Evolutionary conservation across 2,113 vertebrate genomes (phyloP).

Genomic region (Calidris pugnax): DNA sequence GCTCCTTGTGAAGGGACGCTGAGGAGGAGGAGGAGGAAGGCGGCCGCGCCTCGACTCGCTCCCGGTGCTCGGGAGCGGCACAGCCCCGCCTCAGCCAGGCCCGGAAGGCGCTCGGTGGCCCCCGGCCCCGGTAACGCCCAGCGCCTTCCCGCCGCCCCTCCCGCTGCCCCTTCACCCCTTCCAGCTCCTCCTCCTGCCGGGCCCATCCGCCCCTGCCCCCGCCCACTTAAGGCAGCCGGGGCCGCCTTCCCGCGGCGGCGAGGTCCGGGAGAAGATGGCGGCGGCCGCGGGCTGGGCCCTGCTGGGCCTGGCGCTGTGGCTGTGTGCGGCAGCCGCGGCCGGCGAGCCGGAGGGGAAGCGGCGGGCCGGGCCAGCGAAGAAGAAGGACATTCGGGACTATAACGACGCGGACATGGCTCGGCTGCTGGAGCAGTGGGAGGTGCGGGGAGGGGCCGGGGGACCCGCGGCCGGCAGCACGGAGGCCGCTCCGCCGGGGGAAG

Average conservation of each 20-base stretch:
- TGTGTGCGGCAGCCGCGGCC: slow-evolving; percentile 35
- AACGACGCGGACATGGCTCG: slow-evolving; percentile 97
- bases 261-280: slow-evolving; percentile 61
- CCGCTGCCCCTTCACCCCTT: not conserved
- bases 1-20: not conserved
- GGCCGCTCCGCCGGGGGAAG: not conserved
- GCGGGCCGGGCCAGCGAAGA: slow-evolving; percentile 63
- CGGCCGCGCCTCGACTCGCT: not conserved
- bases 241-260: not conserved
- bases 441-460: slow-evolving; percentile 25
- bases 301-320: slow-evolving; percentile 17
- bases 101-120: rapidly evolving
- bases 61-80: not conserved
- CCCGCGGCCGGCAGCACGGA: not conserved
- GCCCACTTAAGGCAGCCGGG: not conserved
- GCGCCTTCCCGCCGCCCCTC: too few relatives aligned
- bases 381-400: slow-evolving; percentile 95
- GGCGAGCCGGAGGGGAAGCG: slow-evolving; percentile 4
- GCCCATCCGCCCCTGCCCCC: not conserved
- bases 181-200: not conserved
- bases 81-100: rapidly evolving
- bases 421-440: slow-evolving; percentile 97
- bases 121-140: not conserved
- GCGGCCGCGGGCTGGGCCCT: not conserved
- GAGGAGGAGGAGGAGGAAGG: not conserved